Conservation (phyloP, 2,888 invertebrate species). For the Drosophila imparisetae region DNA sequence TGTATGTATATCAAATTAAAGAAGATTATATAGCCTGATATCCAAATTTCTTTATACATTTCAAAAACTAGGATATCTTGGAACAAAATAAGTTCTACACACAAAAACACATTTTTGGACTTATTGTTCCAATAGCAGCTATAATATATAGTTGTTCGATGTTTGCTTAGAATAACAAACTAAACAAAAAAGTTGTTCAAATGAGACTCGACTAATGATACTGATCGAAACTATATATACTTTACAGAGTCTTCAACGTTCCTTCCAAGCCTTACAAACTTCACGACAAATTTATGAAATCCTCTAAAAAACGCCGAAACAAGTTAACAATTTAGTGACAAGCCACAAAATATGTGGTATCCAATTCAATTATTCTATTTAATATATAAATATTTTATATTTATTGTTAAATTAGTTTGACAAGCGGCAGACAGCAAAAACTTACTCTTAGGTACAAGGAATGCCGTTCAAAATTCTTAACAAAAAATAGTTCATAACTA, state of each 20-base stretch:
- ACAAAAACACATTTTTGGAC: too few species aligned
- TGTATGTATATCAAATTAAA: not conserved
- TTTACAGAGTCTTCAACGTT: not conserved
- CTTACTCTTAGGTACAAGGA: too few species aligned
- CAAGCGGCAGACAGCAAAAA: not conserved
- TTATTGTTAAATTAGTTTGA: not conserved
- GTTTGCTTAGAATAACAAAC: too few species aligned
- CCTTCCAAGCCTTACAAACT: too few species aligned
- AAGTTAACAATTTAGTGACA: not conserved
- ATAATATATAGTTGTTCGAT: not conserved
- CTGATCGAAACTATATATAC: not conserved
- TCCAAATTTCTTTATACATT: not conserved
- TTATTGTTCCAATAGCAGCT: too few species aligned
- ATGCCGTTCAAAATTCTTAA: too few species aligned
- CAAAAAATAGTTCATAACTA: not conserved
- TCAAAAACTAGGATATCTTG: not conserved
- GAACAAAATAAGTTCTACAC: too few species aligned
- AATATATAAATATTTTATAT: not conserved
- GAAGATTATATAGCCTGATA: not conserved
- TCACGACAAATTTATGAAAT: not conserved
- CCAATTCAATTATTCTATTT: not conserved
- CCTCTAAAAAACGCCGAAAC: not conserved
- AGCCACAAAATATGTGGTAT: not conserved
- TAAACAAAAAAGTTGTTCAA: not conserved
- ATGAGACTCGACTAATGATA: not conserved